Evolutionary conservation across 2,888 invertebrate genomes (phyloP).

Genomic region (Imbricaverruca yamaguchii): DNA sequence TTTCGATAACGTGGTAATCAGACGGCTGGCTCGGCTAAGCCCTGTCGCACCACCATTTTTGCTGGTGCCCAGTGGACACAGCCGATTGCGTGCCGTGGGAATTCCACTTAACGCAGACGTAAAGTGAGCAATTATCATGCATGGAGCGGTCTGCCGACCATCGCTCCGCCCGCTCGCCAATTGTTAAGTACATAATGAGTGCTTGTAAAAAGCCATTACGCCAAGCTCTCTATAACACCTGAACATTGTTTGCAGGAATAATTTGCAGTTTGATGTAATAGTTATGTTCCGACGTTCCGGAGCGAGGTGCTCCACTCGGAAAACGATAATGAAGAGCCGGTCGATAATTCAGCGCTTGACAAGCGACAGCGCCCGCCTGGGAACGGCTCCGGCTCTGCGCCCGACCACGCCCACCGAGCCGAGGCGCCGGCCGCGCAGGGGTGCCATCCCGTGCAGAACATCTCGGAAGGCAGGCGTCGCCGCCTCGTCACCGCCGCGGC

Average conservation of each 20-base stretch:
- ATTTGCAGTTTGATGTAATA: slow-evolving; percentile 15
- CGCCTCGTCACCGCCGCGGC: too few species aligned
- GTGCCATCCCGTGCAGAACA: too few species aligned
- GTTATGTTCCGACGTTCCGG: neutral
- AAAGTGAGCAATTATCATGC: slow-evolving; percentile 16
- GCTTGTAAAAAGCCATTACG: neutral
- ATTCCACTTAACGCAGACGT: slow-evolving; percentile 11
- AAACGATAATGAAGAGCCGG: neutral
- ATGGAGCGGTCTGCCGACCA: neutral
- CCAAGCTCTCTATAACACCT: slow-evolving; percentile 12
- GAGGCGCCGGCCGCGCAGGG: too few species aligned
- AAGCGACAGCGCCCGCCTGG: neutral
- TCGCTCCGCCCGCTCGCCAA: neutral
- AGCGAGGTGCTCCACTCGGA: neutral
- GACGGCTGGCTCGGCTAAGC: neutral
- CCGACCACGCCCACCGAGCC: too few species aligned
- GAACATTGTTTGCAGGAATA: neutral
- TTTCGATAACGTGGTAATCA: neutral
- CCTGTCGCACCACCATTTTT: neutral
- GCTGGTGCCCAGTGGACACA: neutral
- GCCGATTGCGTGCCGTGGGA: neutral
- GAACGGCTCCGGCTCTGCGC: neutral
- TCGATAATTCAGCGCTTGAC: slow-evolving; percentile 1
- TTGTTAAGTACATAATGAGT: slow-evolving; percentile 17
- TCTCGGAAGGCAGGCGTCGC: too few species aligned